phyloP scores from a whole-genome alignment of 2,888 invertebrate genomes.

The Marasmarcha lunaedactyla region DNA sequence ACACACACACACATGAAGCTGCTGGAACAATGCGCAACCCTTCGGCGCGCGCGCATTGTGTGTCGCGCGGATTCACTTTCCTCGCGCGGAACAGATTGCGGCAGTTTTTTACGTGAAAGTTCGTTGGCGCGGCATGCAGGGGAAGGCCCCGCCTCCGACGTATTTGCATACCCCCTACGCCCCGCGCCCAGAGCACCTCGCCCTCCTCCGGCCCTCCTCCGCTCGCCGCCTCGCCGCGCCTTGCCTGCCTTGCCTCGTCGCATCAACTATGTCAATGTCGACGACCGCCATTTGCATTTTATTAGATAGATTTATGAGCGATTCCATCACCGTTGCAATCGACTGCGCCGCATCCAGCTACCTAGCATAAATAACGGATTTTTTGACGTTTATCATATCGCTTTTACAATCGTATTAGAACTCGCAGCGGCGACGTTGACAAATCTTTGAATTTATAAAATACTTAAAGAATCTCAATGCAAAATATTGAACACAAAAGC shows the following conservation, averaged over 20 bases:
- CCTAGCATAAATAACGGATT: no score
- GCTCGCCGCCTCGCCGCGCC: slow-evolving; percentile 3
- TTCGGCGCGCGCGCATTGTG: slow-evolving; percentile 22
- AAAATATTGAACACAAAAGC: no score
- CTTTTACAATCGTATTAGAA: no score
- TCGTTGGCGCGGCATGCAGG: slow-evolving; percentile 12
- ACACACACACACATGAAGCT: slow-evolving; percentile 4
- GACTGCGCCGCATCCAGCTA: no score
- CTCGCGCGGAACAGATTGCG: slow-evolving; percentile 40
- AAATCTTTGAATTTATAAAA: no score
- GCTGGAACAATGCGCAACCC: slow-evolving; percentile 25
- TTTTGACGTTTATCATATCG: no score
- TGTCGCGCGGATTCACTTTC: slow-evolving; percentile 35
- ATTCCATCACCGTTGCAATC: no score
- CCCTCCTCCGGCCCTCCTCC: slow-evolving; percentile 8
- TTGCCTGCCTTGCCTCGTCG: neutral
- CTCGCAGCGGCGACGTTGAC: no score
- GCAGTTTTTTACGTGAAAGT: slow-evolving; percentile 30
- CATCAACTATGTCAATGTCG: neutral
- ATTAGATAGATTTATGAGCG: no score
- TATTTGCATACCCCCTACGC: slow-evolving; percentile 23
- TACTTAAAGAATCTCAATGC: no score
- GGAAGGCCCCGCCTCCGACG: slow-evolving; percentile 19
- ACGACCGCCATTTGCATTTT: slow-evolving; percentile 3
- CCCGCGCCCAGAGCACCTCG: slow-evolving; percentile 34